Base-by-base conservation (phyloP, 2,888 invertebrate genomes). In the Magallana nippona region DNA sequence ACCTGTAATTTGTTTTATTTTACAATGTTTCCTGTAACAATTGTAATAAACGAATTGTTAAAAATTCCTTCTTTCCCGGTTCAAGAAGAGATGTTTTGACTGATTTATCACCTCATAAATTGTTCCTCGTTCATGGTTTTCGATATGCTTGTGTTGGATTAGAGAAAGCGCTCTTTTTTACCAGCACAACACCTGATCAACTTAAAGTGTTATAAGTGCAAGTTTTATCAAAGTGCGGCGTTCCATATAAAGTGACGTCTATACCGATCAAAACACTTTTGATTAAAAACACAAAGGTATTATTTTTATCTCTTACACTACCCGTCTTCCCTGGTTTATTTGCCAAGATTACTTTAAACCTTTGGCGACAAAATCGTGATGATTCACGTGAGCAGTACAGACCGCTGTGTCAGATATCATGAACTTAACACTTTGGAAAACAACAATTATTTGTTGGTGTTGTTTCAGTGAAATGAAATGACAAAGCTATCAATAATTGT, bases 261-360 rank as follows among this genome's bases (percentile, higher is more conserved):
- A 27, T 71, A 22, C 71, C 71, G 15, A 27, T 71, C 32, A 13
- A 71, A 27, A 71, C 60, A 71, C 13, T 13, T 71, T 22, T 71
- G 32, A 71, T 71, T 27, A 71, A 71, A 60, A 60, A 32, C 22
- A 71, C 71, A 71, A 71, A 27, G 27, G 27, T 27, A 32, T 71
- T 71, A 27, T 71, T 27, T 2, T 15, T 22, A 15, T 71, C 22
- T 71, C 32, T 71, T 15, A 27, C 15, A 8, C 10, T 13, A 13
- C 19, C 32, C 32, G 71, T 71, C 71, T 11, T 10, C 13, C 17
- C 15, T 71, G 1, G 11, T 60, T 60, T 60, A 8, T 60, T n/a
- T 17, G 71, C 8, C 27, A 27, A 71, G 71, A 71, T 71, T 22
- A 71, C 27, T 0, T 22, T 27, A 71, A 27, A 11, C 19, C 60